phyloP scores from a whole-genome alignment of 2,113 vertebrate species.

The Myiozetetes cayanensis region DNA sequence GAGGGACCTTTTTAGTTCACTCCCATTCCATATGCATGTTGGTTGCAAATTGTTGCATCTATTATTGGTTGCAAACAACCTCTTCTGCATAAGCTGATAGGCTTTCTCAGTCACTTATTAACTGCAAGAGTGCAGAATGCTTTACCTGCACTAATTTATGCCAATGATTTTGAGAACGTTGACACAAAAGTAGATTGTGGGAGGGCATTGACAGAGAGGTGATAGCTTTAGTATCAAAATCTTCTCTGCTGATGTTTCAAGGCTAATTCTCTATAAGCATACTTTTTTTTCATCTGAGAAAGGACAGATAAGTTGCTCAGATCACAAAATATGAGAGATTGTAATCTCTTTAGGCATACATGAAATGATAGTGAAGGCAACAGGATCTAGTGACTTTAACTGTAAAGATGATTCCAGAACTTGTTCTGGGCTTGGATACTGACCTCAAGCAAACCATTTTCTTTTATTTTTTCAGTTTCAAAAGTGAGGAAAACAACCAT shows the following conservation, averaged over 20 bases:
- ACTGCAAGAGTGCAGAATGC: constrained; percentile 33
- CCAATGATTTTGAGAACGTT: background rate
- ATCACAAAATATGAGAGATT: background rate
- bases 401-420: background rate
- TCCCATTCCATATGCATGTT: background rate
- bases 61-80: background rate
- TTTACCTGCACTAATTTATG: constrained; percentile 16
- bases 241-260: background rate
- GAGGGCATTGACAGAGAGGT: background rate
- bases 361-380: background rate
- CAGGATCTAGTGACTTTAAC: fast-evolving
- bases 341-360: background rate
- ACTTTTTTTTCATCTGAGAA: background rate
- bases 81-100: constrained; percentile 52
- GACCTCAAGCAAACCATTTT: background rate
- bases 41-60: background rate
- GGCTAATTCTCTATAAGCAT: background rate
- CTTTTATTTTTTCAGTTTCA: background rate
- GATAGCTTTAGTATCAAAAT: background rate
- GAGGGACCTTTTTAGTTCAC: background rate
- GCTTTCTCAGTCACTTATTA: constrained; percentile 62
- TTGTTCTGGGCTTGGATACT: background rate
- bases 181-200: background rate
- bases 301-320: background rate
- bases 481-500: background rate